Percentiles rank a stretch among this genome's conserved stretches.
These are phyloP conservation scores for Heteronetta atricapilla DNA, from an alignment of 2,113 vertebrate genomes.

Conservation along the genomic window DNA sequence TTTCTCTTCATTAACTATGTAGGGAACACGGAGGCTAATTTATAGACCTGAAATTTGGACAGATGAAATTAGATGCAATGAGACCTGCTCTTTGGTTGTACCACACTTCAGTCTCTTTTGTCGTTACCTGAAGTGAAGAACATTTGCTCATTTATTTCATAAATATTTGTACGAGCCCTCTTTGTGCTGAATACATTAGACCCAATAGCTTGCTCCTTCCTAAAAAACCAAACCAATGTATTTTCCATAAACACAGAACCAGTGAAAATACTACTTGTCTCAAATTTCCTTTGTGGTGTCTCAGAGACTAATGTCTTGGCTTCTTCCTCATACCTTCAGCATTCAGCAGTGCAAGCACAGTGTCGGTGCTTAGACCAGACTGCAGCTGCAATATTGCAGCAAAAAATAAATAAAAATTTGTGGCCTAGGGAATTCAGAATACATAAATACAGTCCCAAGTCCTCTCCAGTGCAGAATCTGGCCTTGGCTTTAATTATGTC, in stretches of 20 bases:
- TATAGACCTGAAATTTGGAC: not conserved
- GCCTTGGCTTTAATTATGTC: not conserved
- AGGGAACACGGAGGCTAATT: not conserved
- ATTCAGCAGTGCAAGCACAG: not conserved
- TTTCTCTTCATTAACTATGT: not conserved
- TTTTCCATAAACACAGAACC: not conserved
- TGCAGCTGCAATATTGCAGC: not conserved
- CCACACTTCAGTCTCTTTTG: not conserved
- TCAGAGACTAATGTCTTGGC: not conserved
- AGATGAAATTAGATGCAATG: not conserved
- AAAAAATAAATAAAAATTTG: conserved; percentile 1
- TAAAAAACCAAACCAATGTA: not conserved
- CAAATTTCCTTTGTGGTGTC: not conserved
- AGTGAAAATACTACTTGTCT: not conserved
- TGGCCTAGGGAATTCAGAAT: not conserved
- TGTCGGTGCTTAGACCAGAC: not conserved
- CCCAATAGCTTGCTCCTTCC: not conserved
- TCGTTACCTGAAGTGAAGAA: not conserved
- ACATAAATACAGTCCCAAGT: not conserved
- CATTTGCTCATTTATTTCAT: not conserved
- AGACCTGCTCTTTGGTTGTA: not conserved
- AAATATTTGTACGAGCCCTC: not conserved
- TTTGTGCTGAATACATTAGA: not conserved
- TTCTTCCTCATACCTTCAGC: not conserved
- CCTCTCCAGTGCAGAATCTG: not conserved